Base-by-base conservation (phyloP, 2,113 vertebrate species). In the Chamaea fasciata region DNA sequence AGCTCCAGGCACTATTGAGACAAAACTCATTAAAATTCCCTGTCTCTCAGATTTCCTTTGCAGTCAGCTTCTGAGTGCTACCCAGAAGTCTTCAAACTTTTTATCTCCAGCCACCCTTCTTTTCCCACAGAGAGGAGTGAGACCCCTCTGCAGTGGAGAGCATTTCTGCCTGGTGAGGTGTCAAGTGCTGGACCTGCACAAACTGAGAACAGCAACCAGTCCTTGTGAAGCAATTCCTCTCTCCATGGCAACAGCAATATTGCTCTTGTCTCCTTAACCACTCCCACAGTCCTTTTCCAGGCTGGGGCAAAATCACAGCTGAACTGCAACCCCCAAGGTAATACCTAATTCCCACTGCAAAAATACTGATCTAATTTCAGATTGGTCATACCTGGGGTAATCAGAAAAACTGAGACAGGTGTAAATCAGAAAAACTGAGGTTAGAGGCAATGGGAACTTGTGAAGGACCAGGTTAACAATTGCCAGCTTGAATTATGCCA, bases 311-410 rank as follows among this genome's bases (percentile, higher is more conserved):
- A 73, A 23, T 3, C 2, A 2, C 33, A 84, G 31, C 15, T 71
- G 15, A 42, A 71, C 67, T 50, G 53, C 6, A 23, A 71, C 47
- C 42, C 39, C 20, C 28, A 14, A 22, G 10, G 39, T 30, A 64
- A 53, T 2, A 65, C 5, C 78, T 52, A 24, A 77, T 13, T 50
- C 19, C 15, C 10, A 35, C 9, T 13, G 76, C 4, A 35, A 56
- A 52, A 68, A 60, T 3, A 22, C 11, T 71, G 27, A 3, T 59
- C 10, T 33, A 31, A 56, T 33, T 52, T 24, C 23, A 56, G 17
- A n/a, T 0, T 46, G 28, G 12, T 27, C 2, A 1, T 13, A 59
- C 4, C 41, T 49, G 19, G 7, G 11, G 1, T 19, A 33, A 53
- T 11, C 20, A 83, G 22, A 57, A 27, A 31, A 11, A 21, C 14